Evolutionary conservation across 2,888 invertebrate species (phyloP).

Genomic region (Callinectes sapidus): DNA sequence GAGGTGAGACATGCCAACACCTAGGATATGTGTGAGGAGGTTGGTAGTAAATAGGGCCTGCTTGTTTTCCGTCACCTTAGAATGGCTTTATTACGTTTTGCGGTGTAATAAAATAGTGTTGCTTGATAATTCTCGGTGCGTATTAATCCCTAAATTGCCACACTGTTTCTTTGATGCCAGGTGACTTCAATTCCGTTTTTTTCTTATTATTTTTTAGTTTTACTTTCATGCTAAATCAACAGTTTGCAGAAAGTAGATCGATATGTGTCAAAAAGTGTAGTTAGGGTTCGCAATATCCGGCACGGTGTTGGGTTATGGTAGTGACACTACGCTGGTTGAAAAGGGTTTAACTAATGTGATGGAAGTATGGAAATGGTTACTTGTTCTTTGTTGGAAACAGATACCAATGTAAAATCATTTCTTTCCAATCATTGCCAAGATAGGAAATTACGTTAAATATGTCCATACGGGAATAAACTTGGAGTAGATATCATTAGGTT

Average conservation of each 20-base stretch:
- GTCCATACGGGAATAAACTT: too few species aligned
- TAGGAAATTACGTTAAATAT: neutral
- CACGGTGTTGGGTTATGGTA: too few species aligned
- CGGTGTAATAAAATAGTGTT: neutral
- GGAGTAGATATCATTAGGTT: neutral
- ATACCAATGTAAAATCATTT: too few species aligned
- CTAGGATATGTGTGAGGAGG: neutral
- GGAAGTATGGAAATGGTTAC: too few species aligned
- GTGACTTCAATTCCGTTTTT: neutral
- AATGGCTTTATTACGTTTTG: neutral
- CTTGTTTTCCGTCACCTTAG: neutral
- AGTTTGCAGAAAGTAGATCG: neutral
- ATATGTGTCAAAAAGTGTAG: neutral
- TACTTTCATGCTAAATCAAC: neutral
- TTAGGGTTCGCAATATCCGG: too few species aligned
- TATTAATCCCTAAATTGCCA: neutral
- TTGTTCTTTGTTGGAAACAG: too few species aligned
- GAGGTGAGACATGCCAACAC: neutral
- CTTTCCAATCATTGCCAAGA: too few species aligned
- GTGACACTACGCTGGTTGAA: too few species aligned
- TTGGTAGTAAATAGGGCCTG: neutral
- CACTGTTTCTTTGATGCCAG: neutral
- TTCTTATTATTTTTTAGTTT: too few species aligned
- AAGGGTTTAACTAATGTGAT: too few species aligned
- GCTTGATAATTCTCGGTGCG: neutral